A percentile compares a stretch with the other conserved stretches of the same genome.
These are phyloP conservation scores for Phengaris arion DNA, from an alignment of 2,888 invertebrate species.

Conservation along the genomic window DNA sequence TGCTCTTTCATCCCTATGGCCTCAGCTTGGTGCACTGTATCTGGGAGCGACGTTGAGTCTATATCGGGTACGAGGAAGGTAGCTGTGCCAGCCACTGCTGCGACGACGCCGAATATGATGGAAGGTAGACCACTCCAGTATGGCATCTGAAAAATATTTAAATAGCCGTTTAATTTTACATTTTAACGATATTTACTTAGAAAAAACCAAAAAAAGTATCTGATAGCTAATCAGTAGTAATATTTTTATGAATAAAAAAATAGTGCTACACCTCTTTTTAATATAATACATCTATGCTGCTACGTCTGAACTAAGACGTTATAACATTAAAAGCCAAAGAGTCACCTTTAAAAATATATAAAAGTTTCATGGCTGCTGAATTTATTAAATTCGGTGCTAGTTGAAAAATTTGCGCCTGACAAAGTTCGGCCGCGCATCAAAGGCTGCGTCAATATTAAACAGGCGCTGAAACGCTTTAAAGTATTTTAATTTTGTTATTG, in stretches of 20 bases:
- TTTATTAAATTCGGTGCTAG: slow-evolving; percentile 7
- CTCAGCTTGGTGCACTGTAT: slow-evolving; percentile 63
- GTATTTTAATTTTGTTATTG: slow-evolving; percentile 19
- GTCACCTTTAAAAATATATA: background rate
- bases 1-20: slow-evolving; percentile 48
- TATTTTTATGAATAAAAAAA: too few relatives aligned
- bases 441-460: slow-evolving; percentile 20
- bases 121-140: slow-evolving; percentile 66
- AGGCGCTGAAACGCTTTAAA: slow-evolving; percentile 5
- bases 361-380: slow-evolving; percentile 8
- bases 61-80: slow-evolving; percentile 62
- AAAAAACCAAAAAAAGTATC: too few relatives aligned
- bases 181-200: background rate
- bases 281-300: too few relatives aligned
- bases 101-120: slow-evolving; percentile 54
- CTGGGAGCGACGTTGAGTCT: slow-evolving; percentile 55
- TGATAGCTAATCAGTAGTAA: too few relatives aligned
- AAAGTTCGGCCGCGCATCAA: slow-evolving; percentile 7
- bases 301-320: too few relatives aligned
- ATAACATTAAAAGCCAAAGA: slow-evolving; percentile 34
- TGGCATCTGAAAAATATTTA: slow-evolving; percentile 48
- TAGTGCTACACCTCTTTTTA: too few relatives aligned
- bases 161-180: background rate
- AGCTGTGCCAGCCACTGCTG: slow-evolving; percentile 54
- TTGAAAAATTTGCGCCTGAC: slow-evolving; percentile 7